These are phyloP conservation scores for Thyatira batis DNA, from an alignment of 2,888 invertebrate species.

Conservation along the genomic window DNA sequence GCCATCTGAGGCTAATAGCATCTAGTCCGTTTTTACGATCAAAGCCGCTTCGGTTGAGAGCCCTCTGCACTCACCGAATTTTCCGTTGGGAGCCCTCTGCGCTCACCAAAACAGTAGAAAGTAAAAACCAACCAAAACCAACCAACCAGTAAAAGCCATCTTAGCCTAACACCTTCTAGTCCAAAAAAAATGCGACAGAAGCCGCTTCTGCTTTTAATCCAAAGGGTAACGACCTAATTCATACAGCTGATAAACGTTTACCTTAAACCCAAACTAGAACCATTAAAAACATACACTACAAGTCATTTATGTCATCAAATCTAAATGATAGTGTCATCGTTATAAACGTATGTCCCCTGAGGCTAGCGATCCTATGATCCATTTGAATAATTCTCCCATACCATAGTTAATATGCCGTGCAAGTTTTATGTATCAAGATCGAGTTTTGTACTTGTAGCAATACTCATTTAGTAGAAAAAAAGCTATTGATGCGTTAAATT, in stretches of 20 bases:
- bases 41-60: too few relatives aligned
- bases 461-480: neutral
- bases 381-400: neutral
- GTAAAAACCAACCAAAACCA: too few relatives aligned
- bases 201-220: too few relatives aligned
- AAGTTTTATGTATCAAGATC: neutral
- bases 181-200: too few relatives aligned
- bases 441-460: neutral
- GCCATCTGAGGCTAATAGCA: too few relatives aligned
- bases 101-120: too few relatives aligned
- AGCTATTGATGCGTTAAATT: neutral
- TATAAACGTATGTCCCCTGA: neutral
- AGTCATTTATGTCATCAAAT: neutral
- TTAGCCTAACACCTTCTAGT: too few relatives aligned
- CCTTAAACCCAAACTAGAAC: neutral
- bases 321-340: neutral
- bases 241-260: neutral
- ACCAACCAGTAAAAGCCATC: too few relatives aligned
- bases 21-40: too few relatives aligned
- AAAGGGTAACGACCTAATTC: neutral
- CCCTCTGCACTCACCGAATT: too few relatives aligned
- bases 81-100: too few relatives aligned
- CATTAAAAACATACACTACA: neutral
- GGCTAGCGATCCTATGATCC: neutral
- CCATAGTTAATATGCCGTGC: neutral